A percentile compares a stretch with the other conserved stretches of the same genome.
phyloP scores from a whole-genome alignment of 2,888 invertebrate genomes.

The Cremastinae sp. region DNA sequence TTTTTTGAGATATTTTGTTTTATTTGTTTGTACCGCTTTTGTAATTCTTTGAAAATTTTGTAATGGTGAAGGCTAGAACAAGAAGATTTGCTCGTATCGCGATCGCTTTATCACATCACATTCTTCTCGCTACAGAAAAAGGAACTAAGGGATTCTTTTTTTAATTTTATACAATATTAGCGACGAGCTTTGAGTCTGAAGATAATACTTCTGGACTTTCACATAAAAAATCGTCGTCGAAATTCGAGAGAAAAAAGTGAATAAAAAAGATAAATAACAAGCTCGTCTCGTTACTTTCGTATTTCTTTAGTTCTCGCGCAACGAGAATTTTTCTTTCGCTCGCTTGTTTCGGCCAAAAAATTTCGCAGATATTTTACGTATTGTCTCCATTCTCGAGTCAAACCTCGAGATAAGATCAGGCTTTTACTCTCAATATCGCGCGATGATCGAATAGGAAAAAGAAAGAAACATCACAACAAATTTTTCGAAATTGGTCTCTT shows the following conservation, averaged over 20 bases:
- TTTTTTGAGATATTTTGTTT: neutral
- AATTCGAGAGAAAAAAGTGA: neutral
- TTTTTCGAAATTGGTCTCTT: too few relatives aligned
- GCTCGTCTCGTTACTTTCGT: neutral
- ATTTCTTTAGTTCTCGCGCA: neutral
- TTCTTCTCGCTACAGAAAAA: conserved; percentile 36
- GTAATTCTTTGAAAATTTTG: neutral
- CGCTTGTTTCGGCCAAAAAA: neutral
- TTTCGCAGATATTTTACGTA: conserved; percentile 6
- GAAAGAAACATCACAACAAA: neutral
- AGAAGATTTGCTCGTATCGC: conserved; percentile 3
- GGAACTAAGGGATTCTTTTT: conserved; percentile 38
- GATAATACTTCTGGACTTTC: neutral
- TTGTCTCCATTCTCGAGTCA: neutral
- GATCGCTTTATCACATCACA: conserved; percentile 44
- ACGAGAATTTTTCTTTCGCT: neutral
- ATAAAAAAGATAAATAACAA: neutral
- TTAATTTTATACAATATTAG: neutral
- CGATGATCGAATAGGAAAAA: neutral
- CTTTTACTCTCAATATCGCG: too few relatives aligned
- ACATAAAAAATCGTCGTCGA: neutral
- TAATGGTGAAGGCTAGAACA: neutral
- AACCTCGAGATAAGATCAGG: too few relatives aligned
- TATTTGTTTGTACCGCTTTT: neutral
- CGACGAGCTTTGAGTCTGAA: neutral